Conservation (phyloP, 2,113 vertebrate genomes). For the Halcyon malimbica region DNA sequence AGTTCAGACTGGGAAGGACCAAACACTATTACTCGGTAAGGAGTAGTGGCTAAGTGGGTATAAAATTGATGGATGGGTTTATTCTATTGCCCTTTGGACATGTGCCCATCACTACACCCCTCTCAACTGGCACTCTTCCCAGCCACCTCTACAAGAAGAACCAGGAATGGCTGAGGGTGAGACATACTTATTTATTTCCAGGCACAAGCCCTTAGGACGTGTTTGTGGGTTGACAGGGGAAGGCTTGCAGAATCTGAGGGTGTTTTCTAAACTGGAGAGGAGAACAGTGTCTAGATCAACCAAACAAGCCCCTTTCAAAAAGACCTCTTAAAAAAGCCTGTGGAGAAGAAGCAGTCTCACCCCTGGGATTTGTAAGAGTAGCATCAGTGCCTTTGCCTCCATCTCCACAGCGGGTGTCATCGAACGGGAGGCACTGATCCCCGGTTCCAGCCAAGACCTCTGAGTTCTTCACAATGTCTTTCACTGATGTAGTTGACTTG, state of each 20-base stretch:
- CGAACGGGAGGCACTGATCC: slow-evolving; percentile 96
- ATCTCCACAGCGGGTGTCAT: slow-evolving; percentile 95
- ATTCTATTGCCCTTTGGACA: not conserved
- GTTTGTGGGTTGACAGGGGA: not conserved
- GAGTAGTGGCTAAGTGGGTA: not conserved
- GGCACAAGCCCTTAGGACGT: not conserved
- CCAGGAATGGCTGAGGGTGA: not conserved
- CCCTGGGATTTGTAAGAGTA: slow-evolving; percentile 94
- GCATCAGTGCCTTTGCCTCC: slow-evolving; percentile 95
- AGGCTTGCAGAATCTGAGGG: not conserved
- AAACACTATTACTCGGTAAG: not conserved
- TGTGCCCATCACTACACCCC: accelerated
- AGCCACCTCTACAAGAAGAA: not conserved
- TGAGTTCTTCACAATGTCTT: slow-evolving; percentile 93
- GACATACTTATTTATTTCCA: not conserved
- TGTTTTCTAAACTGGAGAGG: not conserved
- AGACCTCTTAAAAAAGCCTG: not conserved
- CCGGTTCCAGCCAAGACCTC: slow-evolving; percentile 95
- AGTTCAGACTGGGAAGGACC: not conserved
- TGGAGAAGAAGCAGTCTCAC: slow-evolving; percentile 72
- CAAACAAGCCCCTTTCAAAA: not conserved
- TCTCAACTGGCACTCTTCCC: not conserved
- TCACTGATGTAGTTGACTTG: slow-evolving; percentile 87
- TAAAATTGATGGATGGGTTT: not conserved
- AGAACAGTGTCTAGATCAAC: not conserved